These are phyloP conservation scores for Tricholauxania praeusta DNA, from an alignment of 2,888 invertebrate genomes.

Conservation along the genomic window DNA sequence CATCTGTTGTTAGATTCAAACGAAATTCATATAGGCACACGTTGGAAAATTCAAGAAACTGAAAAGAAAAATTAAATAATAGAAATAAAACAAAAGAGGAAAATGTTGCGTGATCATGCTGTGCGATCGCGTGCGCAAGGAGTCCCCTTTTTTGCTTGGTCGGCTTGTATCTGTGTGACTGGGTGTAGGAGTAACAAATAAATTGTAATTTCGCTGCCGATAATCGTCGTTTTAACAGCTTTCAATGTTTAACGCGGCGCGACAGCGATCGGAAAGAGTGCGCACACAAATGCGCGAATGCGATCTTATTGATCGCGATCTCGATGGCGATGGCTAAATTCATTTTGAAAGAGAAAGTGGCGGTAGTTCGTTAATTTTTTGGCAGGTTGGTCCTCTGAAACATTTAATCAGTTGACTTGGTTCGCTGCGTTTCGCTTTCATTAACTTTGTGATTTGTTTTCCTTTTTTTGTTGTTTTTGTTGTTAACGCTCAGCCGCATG, in stretches of 20 bases:
- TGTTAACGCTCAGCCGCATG: neutral
- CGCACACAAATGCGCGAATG: neutral
- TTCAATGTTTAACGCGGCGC: constrained; percentile 12
- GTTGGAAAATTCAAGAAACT: neutral
- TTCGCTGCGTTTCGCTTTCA: neutral
- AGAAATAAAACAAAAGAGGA: neutral
- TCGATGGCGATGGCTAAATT: constrained; percentile 22
- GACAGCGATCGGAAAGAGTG: constrained; percentile 51
- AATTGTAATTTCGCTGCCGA: constrained; percentile 59
- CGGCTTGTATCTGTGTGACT: constrained; percentile 6
- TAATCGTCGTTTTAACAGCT: constrained; percentile 33
- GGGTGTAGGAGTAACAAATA: constrained; percentile 58
- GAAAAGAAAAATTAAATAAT: neutral
- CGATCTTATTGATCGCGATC: constrained; percentile 17
- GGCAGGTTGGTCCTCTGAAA: constrained; percentile 52
- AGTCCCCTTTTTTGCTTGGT: neutral
- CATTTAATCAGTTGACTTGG: constrained; percentile 52
- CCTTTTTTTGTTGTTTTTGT: no score
- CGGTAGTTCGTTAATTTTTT: constrained; percentile 55
- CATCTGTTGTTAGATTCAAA: constrained; percentile 2
- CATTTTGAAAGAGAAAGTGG: constrained; percentile 60
- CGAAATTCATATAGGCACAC: neutral
- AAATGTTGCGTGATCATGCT: constrained; percentile 16
- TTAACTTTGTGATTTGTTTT: neutral
- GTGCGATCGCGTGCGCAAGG: constrained; percentile 17